Evolutionary conservation across 2,113 vertebrate species (phyloP), one percentile per base, ranked within the genome.

Genomic region (Cyprinodon tularosa): DNA sequence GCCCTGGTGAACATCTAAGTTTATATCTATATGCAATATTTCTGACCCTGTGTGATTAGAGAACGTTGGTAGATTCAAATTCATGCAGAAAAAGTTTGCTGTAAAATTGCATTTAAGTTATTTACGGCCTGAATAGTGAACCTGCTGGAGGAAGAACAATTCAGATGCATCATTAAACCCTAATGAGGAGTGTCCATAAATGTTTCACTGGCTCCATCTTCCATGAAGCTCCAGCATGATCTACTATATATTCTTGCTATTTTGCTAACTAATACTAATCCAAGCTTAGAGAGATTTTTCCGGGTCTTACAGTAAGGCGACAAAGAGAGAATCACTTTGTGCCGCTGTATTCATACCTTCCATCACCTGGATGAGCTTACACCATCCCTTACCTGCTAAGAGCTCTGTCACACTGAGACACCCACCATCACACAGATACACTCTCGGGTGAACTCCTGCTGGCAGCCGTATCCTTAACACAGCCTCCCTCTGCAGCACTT

Each of bases 381-480:
- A 80, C 53, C 81, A 36, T 81, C 73, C 36, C 69, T 65, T 15
- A 47, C 17, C 66, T 71, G 73, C 61, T 87, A 83, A 90, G 79
- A 61, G 72, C 72, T 88, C 77, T 79, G 74, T 81, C 71, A 72
- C 84, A 74, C 57, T 68, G 66, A 74, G 67, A 78, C 82, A 68
- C 76, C 86, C 75, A 87, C 60, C n/a, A 86, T 89, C 78, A 82
- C 68, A 81, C 57, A 1, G 62, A 63, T 65, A 72, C 71, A 73
- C 76, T 76, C 80, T 50, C 78, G 38, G 66, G 66, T 84, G 82
- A 71, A 85, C 77, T 77, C 73, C 74, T 84, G 48, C 79, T 84
- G 86, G 87, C 89, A 90, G 71, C 73, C 81, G 40, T 83, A 79
- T 86, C 72, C 72, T 85, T 84, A 81, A 83, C 81, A 81, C 85